These are phyloP conservation scores for Gadopsis marmoratus DNA, from an alignment of 2,797 vertebrate genomes.

Conservation along the genomic window DNA sequence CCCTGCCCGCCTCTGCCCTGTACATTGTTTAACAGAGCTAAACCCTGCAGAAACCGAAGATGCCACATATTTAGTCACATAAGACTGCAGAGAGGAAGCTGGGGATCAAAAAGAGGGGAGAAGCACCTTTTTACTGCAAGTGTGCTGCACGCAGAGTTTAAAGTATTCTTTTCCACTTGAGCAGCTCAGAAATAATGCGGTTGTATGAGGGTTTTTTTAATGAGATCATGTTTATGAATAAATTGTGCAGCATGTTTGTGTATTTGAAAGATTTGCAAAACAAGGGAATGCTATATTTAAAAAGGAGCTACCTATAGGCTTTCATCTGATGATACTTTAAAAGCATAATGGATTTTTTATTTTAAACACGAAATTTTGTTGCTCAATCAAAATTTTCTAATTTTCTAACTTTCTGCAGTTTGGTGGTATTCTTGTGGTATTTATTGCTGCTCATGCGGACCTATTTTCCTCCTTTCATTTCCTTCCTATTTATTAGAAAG, in stretches of 20 bases:
- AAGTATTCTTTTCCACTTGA: constrained; percentile 55
- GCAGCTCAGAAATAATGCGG: constrained; percentile 47
- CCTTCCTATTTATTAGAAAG: not conserved
- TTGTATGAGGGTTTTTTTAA: constrained; percentile 48
- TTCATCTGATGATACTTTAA: not conserved
- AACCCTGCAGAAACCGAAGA: constrained; percentile 45
- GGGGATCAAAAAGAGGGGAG: constrained; percentile 42
- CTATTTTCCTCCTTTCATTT: constrained; percentile 7
- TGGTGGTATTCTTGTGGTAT: too few species aligned
- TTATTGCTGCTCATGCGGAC: not conserved
- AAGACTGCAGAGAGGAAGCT: constrained; percentile 37
- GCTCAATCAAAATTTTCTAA: not conserved
- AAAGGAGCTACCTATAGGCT: not conserved
- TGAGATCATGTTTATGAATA: constrained; percentile 65
- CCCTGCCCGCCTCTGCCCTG: constrained; percentile 22
- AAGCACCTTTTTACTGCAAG: constrained; percentile 29
- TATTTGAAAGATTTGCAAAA: constrained; percentile 26
- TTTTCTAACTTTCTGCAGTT: not conserved
- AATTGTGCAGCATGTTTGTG: constrained; percentile 32
- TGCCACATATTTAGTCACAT: constrained; percentile 62
- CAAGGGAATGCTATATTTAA: not conserved
- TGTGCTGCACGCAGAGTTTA: constrained; percentile 7
- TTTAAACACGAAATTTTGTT: not conserved
- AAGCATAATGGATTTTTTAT: not conserved
- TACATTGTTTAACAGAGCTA: constrained; percentile 49